Conservation (phyloP, 2,797 vertebrate genomes). For the Adrianichthys oophorus region DNA sequence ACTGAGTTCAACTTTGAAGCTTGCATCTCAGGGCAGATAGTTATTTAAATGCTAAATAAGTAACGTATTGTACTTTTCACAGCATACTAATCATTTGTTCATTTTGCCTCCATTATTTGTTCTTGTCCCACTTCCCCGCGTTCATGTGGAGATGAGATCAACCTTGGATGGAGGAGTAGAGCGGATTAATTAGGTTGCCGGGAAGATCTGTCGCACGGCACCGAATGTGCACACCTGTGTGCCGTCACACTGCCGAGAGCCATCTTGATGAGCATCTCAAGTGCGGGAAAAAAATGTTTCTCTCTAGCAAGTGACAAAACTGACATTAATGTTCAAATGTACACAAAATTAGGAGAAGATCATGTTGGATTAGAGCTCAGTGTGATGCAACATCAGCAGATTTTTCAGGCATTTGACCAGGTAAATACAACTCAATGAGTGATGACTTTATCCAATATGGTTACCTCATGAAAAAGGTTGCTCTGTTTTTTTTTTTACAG, state of each 20-base stretch:
- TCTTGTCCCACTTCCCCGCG: slow-evolving; percentile 88
- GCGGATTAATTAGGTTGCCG: slow-evolving; percentile 75
- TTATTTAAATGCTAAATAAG: slow-evolving; percentile 99
- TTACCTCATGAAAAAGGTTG: too few species aligned
- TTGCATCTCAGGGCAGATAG: slow-evolving; percentile 93
- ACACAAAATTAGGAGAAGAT: too few species aligned
- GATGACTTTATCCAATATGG: too few species aligned
- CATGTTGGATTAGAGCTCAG: too few species aligned
- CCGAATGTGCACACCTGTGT: slow-evolving; percentile 36
- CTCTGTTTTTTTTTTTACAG: too few species aligned
- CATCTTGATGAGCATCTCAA: too few species aligned
- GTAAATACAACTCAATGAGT: too few species aligned
- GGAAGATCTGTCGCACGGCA: slow-evolving; percentile 46
- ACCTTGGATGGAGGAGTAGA: slow-evolving; percentile 80
- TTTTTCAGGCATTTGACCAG: too few species aligned
- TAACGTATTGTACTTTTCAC: slow-evolving; percentile 99
- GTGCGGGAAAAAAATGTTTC: too few species aligned
- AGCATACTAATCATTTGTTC: slow-evolving; percentile 99
- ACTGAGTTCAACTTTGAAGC: slow-evolving; percentile 99
- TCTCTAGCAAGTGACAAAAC: too few species aligned
- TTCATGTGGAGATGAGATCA: slow-evolving; percentile 93
- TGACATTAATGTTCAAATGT: too few species aligned
- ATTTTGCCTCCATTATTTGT: slow-evolving; percentile 96
- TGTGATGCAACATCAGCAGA: too few species aligned
- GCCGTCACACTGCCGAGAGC: slow-evolving; percentile 36